A percentile compares a stretch with the other conserved stretches of the same genome.
Conservation (phyloP, 1,140 invertebrate genomes). For the Drosophila mayri region DNA sequence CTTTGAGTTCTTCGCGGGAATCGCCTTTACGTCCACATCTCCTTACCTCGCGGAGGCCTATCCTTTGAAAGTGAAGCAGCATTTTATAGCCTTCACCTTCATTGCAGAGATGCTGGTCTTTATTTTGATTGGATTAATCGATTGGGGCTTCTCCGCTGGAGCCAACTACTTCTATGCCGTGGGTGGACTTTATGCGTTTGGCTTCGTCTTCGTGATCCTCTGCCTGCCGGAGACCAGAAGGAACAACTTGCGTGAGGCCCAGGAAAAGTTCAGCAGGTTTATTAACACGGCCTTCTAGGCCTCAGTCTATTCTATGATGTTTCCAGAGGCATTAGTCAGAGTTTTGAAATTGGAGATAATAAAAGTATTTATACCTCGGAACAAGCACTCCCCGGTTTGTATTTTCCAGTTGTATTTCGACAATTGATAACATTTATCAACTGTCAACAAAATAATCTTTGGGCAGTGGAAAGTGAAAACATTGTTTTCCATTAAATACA, state of each 20-base stretch:
- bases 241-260: slow-evolving; percentile 62
- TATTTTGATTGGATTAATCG: background rate
- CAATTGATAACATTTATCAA: slow-evolving; percentile 17
- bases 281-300: slow-evolving; percentile 1
- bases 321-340: background rate
- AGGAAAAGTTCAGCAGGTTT: slow-evolving; percentile 50
- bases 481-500: background rate
- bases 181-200: slow-evolving; percentile 41
- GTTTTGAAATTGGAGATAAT: slow-evolving; percentile 23
- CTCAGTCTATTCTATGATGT: accelerated
- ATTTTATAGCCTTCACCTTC: slow-evolving; percentile 54
- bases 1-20: slow-evolving; percentile 48
- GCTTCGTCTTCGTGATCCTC: slow-evolving; percentile 31
- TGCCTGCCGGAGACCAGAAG: slow-evolving; percentile 65
- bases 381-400: slow-evolving; percentile 7
- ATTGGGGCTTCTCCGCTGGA: accelerated
- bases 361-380: slow-evolving; percentile 21
- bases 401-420: slow-evolving; percentile 8
- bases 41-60: slow-evolving; percentile 58
- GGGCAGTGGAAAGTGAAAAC: background rate
- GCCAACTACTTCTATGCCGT: slow-evolving; percentile 49
- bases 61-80: slow-evolving; percentile 65
- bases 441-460: slow-evolving; percentile 23
- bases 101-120: slow-evolving; percentile 60
- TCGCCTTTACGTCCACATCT: slow-evolving; percentile 50